Evolutionary conservation across 2,797 vertebrate genomes (phyloP), one percentile per base, ranked within the genome.

Genomic region (Poliocrania exsul): DNA sequence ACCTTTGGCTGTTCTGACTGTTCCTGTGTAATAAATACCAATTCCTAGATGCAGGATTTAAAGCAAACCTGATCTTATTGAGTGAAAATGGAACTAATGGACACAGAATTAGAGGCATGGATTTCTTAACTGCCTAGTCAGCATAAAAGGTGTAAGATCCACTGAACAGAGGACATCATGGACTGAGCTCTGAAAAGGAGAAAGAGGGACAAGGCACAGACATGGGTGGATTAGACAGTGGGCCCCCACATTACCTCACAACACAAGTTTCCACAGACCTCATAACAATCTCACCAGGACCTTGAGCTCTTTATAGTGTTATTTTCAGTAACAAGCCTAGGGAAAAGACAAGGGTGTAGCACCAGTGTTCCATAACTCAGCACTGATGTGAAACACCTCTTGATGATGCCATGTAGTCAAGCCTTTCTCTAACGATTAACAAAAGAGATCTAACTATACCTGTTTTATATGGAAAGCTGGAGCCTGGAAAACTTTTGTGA

Each of bases 291-390:
- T 20, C 33, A 57, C 19, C 17, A 72, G n/a, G 66, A 46, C 50
- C 40, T 9, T 11, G 31, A 83, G 50, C 6, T 15, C 11, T 44
- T 33, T 21, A 70, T 15, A 38, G 10, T 49, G 62, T 13, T 35
- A 11, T 61, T 89, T 83, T 50, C 77, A 81, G 40, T 58, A 84
- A 53, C 14, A 73, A 89, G 14, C 8, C 25, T 11, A n/a, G 15
- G 17, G 24, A 15, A 50, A 64, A 69, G 50, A 38, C 28, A 44
- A 75, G 82, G 23, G 23, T 24, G 31, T n/a, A 62, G 57, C 9
- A 37, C 3, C 2, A 4, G 5, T 3, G 1, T 51, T 46, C 28
- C 0, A 0, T 53, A 91, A 35, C 35, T 65, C 65, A 81, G 38
- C 10, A 7, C 13, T 65, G 75, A 44, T 25, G 38, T 56, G 57